Evolutionary conservation across 1,140 invertebrate genomes (phyloP).

Genomic region (Calephelis virginiensis): DNA sequence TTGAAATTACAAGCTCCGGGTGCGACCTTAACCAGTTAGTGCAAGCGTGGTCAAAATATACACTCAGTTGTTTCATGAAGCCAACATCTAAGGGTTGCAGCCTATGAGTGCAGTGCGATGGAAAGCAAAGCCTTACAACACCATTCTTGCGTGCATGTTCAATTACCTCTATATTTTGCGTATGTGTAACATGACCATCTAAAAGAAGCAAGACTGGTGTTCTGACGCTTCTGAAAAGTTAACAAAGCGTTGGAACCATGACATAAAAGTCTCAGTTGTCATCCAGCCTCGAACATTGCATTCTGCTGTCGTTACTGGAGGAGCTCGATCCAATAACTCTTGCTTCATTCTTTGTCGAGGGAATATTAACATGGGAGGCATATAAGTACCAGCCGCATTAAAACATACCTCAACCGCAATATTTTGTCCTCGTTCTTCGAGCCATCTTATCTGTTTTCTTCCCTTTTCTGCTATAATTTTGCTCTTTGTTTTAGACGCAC

Average conservation of each 20-base stretch:
- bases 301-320: constrained; percentile 25
- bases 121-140: constrained; percentile 43
- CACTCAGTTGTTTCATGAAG: constrained; percentile 56
- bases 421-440: constrained; percentile 51
- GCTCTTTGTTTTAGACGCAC: constrained; percentile 42
- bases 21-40: constrained; percentile 36
- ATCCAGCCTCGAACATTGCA: constrained; percentile 52
- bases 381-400: constrained; percentile 48
- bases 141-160: constrained; percentile 37
- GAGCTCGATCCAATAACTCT: constrained; percentile 43
- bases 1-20: constrained; percentile 33
- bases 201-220: constrained; percentile 46
- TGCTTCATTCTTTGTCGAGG: constrained; percentile 44
- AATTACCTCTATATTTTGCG: constrained; percentile 38
- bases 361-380: constrained; percentile 57
- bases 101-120: constrained; percentile 56
- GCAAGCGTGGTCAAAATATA: constrained; percentile 43
- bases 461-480: constrained; percentile 50
- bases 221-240: constrained; percentile 37
- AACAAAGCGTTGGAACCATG: constrained; percentile 46
- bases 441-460: constrained; percentile 39
- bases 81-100: constrained; percentile 52
- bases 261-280: constrained; percentile 40
- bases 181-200: constrained; percentile 47
- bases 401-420: constrained; percentile 58